Conservation (phyloP, 2,113 vertebrate genomes). For the Rhinoderma darwinii region DNA sequence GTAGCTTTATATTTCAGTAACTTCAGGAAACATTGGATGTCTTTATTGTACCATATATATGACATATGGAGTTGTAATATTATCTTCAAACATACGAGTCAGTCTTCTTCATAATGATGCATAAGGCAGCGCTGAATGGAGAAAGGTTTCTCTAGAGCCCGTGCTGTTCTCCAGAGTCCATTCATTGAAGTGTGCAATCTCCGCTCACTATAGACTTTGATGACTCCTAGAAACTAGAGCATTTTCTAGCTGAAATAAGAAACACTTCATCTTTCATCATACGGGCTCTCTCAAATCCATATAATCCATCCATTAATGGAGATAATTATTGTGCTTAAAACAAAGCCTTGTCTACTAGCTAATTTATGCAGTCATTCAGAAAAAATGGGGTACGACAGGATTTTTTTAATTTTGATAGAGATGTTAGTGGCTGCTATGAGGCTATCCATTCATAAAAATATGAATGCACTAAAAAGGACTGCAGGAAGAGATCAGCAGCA, state of each 20-base stretch:
- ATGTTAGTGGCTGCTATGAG: not conserved
- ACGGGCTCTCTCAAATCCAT: not conserved
- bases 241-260: not conserved
- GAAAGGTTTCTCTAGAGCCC: not conserved
- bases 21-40: not conserved
- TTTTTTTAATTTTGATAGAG: too few relatives aligned
- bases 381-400: too few relatives aligned
- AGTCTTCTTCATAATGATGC: not conserved
- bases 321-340: not conserved
- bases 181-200: not conserved
- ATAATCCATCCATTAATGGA: not conserved
- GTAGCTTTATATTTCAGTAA: not conserved
- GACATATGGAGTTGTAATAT: too few relatives aligned
- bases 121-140: not conserved
- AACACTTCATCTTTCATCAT: not conserved
- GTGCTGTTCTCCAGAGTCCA: not conserved
- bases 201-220: not conserved
- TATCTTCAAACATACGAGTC: too few relatives aligned
- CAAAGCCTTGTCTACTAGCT: not conserved
- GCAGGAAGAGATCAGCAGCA: not conserved
- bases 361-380: not conserved
- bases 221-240: not conserved
- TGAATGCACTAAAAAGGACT: too few relatives aligned
- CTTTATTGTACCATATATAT: not conserved
- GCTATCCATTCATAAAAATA: not conserved